phyloP scores from a whole-genome alignment of 2,888 invertebrate genomes.

The Encarsia formosa region DNA sequence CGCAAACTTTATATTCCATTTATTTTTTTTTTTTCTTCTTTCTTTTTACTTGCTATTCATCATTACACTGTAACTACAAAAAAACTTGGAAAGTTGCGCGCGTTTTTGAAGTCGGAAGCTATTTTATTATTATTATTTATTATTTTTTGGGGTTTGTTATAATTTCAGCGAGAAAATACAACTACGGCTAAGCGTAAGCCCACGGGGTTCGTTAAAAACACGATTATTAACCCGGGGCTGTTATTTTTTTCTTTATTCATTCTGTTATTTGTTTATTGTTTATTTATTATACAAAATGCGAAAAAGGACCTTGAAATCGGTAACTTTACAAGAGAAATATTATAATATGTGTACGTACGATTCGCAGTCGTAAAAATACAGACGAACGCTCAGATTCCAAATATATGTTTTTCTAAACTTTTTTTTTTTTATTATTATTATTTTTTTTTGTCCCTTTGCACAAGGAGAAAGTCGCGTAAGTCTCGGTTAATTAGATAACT shows the following conservation, averaged over 20 bases:
- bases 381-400: too few species aligned
- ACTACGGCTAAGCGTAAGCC: slow-evolving; percentile 15
- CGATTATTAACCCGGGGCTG: too few species aligned
- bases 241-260: slow-evolving; percentile 5
- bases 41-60: not conserved
- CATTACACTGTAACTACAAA: slow-evolving; percentile 10
- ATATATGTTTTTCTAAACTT: too few species aligned
- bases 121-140: slow-evolving; percentile 2
- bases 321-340: slow-evolving; percentile 20
- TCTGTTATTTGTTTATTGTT: slow-evolving; percentile 6
- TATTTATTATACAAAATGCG: slow-evolving; percentile 19
- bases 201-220: too few species aligned
- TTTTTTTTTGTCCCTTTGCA: too few species aligned
- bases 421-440: too few species aligned
- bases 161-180: slow-evolving; percentile 22
- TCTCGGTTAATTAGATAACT: too few species aligned
- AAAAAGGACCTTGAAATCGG: slow-evolving; percentile 20
- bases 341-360: slow-evolving; percentile 9
- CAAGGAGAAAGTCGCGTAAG: too few species aligned
- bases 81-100: slow-evolving; percentile 21
- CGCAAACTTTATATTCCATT: slow-evolving; percentile 4
- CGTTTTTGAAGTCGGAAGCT: slow-evolving; percentile 18
- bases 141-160: not conserved
- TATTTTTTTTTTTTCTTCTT: slow-evolving; percentile 6
- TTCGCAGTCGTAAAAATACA: not conserved